Evolutionary conservation across 2,888 invertebrate species (phyloP).

Genomic region (Lapara coniferarum): DNA sequence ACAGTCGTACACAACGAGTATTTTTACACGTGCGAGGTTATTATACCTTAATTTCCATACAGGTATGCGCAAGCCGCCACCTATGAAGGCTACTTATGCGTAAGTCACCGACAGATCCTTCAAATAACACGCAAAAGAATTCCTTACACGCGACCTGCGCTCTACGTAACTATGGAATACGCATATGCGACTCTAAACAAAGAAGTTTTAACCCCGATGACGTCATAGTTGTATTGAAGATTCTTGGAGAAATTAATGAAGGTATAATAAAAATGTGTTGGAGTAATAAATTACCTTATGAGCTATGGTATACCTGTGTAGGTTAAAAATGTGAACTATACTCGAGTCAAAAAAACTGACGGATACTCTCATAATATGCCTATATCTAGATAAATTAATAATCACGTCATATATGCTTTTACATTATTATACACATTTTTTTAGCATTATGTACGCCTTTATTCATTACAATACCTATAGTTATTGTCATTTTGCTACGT

Average conservation of each 20-base stretch:
- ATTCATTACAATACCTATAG: no score
- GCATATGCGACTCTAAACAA: slow-evolving; percentile 29
- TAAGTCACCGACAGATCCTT: slow-evolving; percentile 8
- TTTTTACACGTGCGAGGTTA: slow-evolving; percentile 37
- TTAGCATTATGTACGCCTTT: no score
- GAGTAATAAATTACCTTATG: no score
- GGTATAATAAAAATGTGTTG: neutral
- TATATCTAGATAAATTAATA: no score
- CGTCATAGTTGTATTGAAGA: slow-evolving; percentile 34
- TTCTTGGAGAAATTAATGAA: slow-evolving; percentile 36
- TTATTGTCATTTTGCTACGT: neutral
- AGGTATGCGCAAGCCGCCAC: slow-evolving; percentile 41
- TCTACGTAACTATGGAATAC: slow-evolving; percentile 28
- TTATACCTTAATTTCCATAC: slow-evolving; percentile 51
- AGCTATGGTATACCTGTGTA: no score
- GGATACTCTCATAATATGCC: no score
- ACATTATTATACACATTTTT: no score
- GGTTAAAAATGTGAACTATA: no score
- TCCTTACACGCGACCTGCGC: neutral
- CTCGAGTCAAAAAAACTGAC: no score
- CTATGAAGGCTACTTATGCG: slow-evolving; percentile 43
- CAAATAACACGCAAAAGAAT: slow-evolving; percentile 29
- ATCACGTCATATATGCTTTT: no score
- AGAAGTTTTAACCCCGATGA: slow-evolving; percentile 40
- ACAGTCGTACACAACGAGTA: slow-evolving; percentile 8